phyloP scores from a whole-genome alignment of 2,113 vertebrate species.

The Ardeotis arabs region DNA sequence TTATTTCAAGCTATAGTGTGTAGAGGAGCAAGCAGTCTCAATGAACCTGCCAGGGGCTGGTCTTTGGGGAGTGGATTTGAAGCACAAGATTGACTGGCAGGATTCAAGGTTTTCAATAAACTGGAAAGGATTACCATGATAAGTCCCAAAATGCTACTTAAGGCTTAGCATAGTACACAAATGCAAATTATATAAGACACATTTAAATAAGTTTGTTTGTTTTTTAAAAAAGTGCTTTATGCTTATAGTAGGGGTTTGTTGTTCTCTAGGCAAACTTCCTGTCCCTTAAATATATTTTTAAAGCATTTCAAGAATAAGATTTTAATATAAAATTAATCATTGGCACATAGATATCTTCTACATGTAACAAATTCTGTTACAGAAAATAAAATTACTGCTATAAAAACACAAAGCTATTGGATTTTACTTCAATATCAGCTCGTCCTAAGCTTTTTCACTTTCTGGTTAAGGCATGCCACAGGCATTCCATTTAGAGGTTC shows the following conservation, averaged over 20 bases:
- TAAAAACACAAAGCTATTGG: background rate
- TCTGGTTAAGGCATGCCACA: background rate
- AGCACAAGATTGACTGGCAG: background rate
- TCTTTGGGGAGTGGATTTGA: background rate
- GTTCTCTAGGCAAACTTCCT: background rate
- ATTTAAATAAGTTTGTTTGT: background rate
- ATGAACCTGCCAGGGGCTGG: slow-evolving; percentile 4
- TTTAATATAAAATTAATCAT: background rate
- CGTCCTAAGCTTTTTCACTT: background rate
- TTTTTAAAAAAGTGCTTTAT: background rate
- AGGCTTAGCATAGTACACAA: background rate
- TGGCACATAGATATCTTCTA: background rate
- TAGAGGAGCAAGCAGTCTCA: slow-evolving; percentile 51
- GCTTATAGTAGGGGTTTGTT: background rate
- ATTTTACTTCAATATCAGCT: background rate
- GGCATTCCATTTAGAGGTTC: background rate
- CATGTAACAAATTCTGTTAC: background rate
- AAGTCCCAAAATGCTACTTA: background rate
- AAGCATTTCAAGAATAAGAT: background rate
- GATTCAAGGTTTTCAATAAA: background rate
- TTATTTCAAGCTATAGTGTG: slow-evolving; percentile 57
- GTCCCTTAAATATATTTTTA: background rate
- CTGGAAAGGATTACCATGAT: background rate
- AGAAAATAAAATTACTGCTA: background rate
- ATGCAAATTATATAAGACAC: background rate